Base-by-base conservation (phyloP, 2,113 vertebrate species). In the Condylura cristata region DNA sequence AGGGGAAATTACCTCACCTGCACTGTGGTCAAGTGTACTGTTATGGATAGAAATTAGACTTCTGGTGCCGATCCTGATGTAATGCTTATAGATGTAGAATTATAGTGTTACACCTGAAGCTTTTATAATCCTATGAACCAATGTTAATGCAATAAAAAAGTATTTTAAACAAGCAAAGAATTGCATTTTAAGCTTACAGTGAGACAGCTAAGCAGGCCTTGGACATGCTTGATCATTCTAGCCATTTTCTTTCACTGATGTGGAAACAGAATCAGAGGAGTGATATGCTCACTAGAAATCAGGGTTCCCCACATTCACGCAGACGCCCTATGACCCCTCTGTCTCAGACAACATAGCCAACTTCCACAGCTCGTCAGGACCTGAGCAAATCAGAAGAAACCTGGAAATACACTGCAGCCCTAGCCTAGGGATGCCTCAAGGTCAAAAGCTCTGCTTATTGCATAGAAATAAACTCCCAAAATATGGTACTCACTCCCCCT, bases 381-480 rank as follows among this genome's bases (percentile, higher is more conserved):
- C 16, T 66, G 56, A 8, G 75, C 90, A 70, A 79, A 75, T 92
- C 34, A 61, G 58, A 90, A 90, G 85, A 86, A 89, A 68, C 88
- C 75, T 78, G 41, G 74, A 93, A 82, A 76, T 90, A 80, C 30
- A 75, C 46, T 7, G 9, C 28, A 60, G 37, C 70, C 56, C 39
- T 44, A 58, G 78, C 56, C 39, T 44, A 58, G 78, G 63, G 63
- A 72, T 80, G 32, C n/a, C 68, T 90, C 61, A 2, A 0, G 76
- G 91, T 72, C 84, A 85, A 37, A 32, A 79, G 46, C 48, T 60
- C 68, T 78, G 56, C 78, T 94, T 85, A 58, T 86, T 89, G 28
- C 44, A 70, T 81, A 88, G 58, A 87, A 93, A 46, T 17, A 72
- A 46, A 94, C 68, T 96, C 78, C 74, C 53, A 39, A 26, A 90